Conservation (phyloP, 2,113 vertebrate genomes). For the Leucopternis melanops region DNA sequence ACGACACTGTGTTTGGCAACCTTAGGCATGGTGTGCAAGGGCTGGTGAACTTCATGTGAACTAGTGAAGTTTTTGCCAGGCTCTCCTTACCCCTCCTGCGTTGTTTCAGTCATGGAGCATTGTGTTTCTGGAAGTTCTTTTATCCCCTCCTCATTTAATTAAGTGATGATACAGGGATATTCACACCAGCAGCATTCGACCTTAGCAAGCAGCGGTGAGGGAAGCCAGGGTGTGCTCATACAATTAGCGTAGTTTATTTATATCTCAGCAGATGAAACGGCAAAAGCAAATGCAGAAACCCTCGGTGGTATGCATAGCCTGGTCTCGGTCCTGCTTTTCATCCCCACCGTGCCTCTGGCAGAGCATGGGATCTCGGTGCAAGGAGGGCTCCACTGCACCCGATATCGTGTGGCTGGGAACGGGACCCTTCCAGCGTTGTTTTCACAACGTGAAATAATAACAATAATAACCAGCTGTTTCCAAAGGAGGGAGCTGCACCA, state of each 20-base stretch:
- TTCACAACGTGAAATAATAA: neutral
- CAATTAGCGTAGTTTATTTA: fast-evolving
- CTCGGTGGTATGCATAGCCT: fast-evolving
- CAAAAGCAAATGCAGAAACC: neutral
- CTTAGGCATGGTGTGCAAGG: neutral
- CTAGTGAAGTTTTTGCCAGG: neutral
- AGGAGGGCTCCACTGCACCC: neutral
- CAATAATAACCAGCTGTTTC: neutral
- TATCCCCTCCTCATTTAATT: neutral
- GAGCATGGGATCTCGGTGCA: neutral
- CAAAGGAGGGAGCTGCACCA: neutral
- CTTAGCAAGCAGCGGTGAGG: neutral
- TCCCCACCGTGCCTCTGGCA: neutral
- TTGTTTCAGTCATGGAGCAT: neutral
- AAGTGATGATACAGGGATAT: neutral
- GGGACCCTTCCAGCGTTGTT: fast-evolving
- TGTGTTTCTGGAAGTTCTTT: neutral
- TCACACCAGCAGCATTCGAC: neutral
- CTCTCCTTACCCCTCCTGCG: neutral
- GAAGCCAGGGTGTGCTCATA: neutral
- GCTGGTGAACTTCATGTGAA: neutral
- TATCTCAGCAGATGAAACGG: neutral
- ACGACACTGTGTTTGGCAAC: neutral
- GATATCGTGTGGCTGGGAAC: fast-evolving
- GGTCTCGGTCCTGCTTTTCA: neutral